These are phyloP conservation scores for Eudasyphora cyanicolor DNA, from an alignment of 2,888 invertebrate genomes.

Conservation along the genomic window DNA sequence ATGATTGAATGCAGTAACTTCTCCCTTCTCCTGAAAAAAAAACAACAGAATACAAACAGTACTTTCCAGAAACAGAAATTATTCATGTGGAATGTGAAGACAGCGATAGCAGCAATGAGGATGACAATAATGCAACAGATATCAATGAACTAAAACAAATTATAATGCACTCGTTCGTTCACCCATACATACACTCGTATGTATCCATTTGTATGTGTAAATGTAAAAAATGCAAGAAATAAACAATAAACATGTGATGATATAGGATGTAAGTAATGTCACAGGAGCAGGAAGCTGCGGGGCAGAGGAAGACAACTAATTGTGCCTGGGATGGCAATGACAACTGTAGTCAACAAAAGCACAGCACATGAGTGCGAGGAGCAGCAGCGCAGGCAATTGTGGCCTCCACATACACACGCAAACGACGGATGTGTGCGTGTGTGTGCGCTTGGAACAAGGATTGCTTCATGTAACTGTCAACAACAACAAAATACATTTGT, in stretches of 20 bases:
- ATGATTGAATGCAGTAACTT: neutral
- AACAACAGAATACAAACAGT: slow-evolving; percentile 18
- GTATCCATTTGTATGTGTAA: neutral
- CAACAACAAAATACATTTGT: slow-evolving; percentile 22
- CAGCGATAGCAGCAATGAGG: neutral
- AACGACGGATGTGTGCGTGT: neutral
- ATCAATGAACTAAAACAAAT: slow-evolving; percentile 65
- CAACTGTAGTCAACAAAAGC: neutral
- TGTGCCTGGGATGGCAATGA: slow-evolving; percentile 4
- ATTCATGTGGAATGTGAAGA: slow-evolving; percentile 1
- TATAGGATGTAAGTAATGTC: slow-evolving; percentile 3
- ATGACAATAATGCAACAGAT: slow-evolving; percentile 58
- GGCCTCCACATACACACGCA: neutral
- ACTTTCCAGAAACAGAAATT: slow-evolving; percentile 20
- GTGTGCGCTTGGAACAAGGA: slow-evolving; percentile 10
- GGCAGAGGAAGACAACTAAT: neutral
- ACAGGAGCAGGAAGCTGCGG: neutral
- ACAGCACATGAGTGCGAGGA: neutral
- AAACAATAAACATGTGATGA: neutral
- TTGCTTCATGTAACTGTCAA: slow-evolving; percentile 25
- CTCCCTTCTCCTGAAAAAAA: slow-evolving; percentile 8
- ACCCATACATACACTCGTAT: neutral
- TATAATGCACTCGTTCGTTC: slow-evolving; percentile 25
- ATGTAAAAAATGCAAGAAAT: neutral
- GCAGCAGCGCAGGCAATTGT: neutral